Conservation (phyloP, 1,140 invertebrate genomes). For the Cotesia glomerata region DNA sequence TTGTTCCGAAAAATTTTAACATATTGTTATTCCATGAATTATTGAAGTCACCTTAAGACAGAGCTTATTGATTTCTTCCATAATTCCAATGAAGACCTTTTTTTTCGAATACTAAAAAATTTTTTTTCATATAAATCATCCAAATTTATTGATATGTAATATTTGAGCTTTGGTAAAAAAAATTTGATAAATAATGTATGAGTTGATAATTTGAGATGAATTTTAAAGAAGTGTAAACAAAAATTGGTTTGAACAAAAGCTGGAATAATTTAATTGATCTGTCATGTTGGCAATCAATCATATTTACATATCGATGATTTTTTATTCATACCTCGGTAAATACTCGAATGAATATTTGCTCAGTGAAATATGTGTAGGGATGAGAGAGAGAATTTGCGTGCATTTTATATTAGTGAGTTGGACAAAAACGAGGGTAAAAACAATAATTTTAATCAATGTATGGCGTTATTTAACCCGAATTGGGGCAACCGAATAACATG, state of each 20-base stretch:
- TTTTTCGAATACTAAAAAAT: too few species aligned
- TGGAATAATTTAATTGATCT: neutral
- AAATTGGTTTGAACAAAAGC: neutral
- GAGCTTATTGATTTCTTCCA: too few species aligned
- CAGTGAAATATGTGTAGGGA: neutral
- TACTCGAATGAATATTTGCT: neutral
- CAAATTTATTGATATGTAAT: too few species aligned
- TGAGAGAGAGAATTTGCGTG: neutral
- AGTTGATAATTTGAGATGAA: too few species aligned
- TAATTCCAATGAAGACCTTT: too few species aligned
- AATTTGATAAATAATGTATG: too few species aligned
- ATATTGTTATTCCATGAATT: too few species aligned
- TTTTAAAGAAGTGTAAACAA: too few species aligned
- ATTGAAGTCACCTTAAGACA: too few species aligned
- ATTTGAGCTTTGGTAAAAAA: too few species aligned
- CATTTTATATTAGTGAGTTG: neutral
- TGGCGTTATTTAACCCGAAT: slow-evolving; percentile 25
- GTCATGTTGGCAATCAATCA: slow-evolving; percentile 2
- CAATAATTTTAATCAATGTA: slow-evolving; percentile 30
- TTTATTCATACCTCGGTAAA: neutral
- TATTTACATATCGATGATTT: neutral
- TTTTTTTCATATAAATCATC: too few species aligned
- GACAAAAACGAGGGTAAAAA: slow-evolving; percentile 6
- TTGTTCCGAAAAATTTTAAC: too few species aligned
- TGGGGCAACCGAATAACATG: neutral